Evolutionary conservation across 2,888 invertebrate species (phyloP).

Genomic region (Epicampocera succincta): DNA sequence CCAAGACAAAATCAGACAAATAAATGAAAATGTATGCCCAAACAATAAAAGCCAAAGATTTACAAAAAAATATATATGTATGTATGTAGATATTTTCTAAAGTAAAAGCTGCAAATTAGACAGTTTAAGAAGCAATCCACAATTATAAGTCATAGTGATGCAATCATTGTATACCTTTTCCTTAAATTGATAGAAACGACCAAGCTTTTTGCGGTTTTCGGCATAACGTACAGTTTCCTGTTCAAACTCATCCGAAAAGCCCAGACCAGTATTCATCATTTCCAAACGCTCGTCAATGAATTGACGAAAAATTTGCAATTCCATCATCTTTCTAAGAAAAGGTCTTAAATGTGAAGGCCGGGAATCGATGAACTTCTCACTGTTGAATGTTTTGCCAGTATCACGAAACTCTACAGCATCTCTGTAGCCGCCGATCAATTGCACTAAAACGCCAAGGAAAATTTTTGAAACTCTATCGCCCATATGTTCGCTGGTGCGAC

Average conservation of each 20-base stretch:
- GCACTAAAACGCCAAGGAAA: conserved; percentile 93
- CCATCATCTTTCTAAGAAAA: conserved; percentile 93
- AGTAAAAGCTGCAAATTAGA: conserved; percentile 46
- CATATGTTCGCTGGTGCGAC: conserved; percentile 84
- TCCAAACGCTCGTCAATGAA: conserved; percentile 96
- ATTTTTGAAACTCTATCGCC: conserved; percentile 97
- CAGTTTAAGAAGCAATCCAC: conserved; percentile 21
- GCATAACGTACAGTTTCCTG: conserved; percentile 87
- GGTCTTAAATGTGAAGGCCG: conserved; percentile 92
- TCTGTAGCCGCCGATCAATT: conserved; percentile 96
- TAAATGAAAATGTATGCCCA: background rate
- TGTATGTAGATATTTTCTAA: conserved; percentile 37
- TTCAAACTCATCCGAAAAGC: conserved; percentile 97
- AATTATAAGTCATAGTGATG: background rate
- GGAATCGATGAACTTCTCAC: conserved; percentile 93
- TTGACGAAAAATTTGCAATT: conserved; percentile 96
- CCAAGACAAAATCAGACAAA: background rate
- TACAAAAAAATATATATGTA: background rate
- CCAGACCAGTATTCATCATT: conserved; percentile 94
- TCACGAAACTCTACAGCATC: conserved; percentile 92
- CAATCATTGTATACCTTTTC: conserved; percentile 86
- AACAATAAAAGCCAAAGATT: conserved; percentile 31
- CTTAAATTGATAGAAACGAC: conserved; percentile 88
- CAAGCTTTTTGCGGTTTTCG: conserved; percentile 83
- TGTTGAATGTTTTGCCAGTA: conserved; percentile 90